phyloP scores from a whole-genome alignment of 64 coral and sea anemone species.

The Porites lutea region DNA sequence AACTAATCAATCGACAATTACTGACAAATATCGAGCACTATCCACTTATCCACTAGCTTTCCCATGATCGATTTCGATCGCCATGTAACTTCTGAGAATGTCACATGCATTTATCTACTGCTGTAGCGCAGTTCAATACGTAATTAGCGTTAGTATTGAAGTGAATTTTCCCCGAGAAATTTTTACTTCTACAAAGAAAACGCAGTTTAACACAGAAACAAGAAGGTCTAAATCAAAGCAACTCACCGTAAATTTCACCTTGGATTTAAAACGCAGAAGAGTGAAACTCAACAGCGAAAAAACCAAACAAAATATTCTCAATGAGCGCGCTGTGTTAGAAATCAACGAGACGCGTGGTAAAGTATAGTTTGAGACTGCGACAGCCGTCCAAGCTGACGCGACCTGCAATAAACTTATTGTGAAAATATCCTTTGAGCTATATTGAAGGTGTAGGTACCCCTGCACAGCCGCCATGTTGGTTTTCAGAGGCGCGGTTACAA shows the following conservation, averaged over 20 bases:
- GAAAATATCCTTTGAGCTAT: constrained; percentile 31
- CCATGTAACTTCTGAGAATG: too few species aligned
- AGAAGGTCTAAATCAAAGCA: background rate
- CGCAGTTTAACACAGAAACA: background rate
- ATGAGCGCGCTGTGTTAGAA: constrained; percentile 5
- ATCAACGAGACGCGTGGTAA: constrained; percentile 23
- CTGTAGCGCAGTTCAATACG: too few species aligned
- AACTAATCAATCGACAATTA: too few species aligned
- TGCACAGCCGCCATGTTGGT: constrained; percentile 50
- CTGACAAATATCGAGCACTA: too few species aligned
- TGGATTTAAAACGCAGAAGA: constrained; percentile 6
- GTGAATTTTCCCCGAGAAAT: background rate
- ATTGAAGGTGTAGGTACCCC: background rate
- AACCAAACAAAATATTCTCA: constrained; percentile 51
- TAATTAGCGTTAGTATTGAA: too few species aligned
- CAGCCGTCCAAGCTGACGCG: constrained; percentile 19
- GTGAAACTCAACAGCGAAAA: constrained; percentile 26
- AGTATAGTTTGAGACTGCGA: constrained; percentile 66
- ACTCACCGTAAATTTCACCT: constrained; percentile 18
- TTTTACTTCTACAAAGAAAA: background rate
- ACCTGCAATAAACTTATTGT: constrained; percentile 47
- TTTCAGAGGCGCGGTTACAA: background rate
- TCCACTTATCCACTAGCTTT: too few species aligned
- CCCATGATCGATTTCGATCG: too few species aligned
- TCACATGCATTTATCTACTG: too few species aligned